Conservation (phyloP, 2,888 invertebrate genomes). For the Nebria salina region DNA sequence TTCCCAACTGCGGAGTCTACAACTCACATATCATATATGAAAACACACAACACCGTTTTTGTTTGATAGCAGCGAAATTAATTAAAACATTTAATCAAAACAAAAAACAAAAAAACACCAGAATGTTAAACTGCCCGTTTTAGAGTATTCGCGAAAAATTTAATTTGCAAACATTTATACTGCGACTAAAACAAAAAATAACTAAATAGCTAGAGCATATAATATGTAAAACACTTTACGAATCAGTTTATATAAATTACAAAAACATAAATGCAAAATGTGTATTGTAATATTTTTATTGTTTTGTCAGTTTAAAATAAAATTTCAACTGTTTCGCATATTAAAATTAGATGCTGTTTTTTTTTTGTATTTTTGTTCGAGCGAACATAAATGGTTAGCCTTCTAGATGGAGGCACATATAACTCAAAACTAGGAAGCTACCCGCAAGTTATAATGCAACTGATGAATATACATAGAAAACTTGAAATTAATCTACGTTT, state of each 20-base stretch:
- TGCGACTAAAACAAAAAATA: background rate
- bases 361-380: too few species aligned
- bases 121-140: conserved; percentile 30
- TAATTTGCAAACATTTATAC: conserved; percentile 33
- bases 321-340: background rate
- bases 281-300: conserved; percentile 23
- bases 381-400: conserved; percentile 17
- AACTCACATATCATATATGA: background rate
- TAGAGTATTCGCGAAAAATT: conserved; percentile 34
- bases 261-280: conserved; percentile 44
- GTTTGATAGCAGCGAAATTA: background rate
- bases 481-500: conserved; percentile 38
- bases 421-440: conserved; percentile 2
- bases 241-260: conserved; percentile 42
- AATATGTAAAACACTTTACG: conserved; percentile 43
- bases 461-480: conserved; percentile 46
- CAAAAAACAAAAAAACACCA: conserved; percentile 4
- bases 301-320: conserved; percentile 38
- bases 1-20: background rate
- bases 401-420: conserved; percentile 37
- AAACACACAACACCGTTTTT: background rate
- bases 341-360: conserved; percentile 3
- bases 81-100: conserved; percentile 15
- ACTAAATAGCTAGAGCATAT: conserved; percentile 11
- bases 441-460: conserved; percentile 39